Percentiles rank a stretch among this genome's conserved stretches.
phyloP scores from a whole-genome alignment of 2,888 invertebrate species.

The Choristoneura rosaceana region DNA sequence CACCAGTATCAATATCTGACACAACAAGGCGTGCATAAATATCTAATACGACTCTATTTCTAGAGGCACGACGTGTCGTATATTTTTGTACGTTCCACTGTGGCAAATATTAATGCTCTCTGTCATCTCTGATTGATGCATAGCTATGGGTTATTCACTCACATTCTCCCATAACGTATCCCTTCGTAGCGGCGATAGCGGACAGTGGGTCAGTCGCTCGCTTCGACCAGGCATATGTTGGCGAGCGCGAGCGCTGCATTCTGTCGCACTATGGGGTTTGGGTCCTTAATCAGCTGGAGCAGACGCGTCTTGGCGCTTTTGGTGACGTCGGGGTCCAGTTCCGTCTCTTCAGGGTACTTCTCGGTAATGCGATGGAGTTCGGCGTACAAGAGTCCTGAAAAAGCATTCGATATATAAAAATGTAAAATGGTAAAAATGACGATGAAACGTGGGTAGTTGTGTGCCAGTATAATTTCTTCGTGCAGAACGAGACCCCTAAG shows the following conservation, averaged over 20 bases:
- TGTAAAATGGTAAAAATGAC: not conserved
- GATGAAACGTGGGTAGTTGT: too few species aligned
- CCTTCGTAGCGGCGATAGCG: not conserved
- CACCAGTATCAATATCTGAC: too few species aligned
- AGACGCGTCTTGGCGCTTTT: slow-evolving; percentile 74
- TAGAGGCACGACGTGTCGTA: too few species aligned
- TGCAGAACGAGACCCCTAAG: too few species aligned
- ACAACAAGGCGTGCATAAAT: too few species aligned
- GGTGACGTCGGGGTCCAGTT: slow-evolving; percentile 69
- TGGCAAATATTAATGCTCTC: too few species aligned
- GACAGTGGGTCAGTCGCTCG: slow-evolving; percentile 39
- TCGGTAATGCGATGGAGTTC: slow-evolving; percentile 70
- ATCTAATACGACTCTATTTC: too few species aligned
- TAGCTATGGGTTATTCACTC: not conserved
- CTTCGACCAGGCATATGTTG: slow-evolving; percentile 66
- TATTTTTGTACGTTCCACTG: too few species aligned
- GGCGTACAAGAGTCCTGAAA: slow-evolving; percentile 70
- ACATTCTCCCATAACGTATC: not conserved
- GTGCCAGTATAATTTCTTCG: too few species aligned
- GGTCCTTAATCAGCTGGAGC: slow-evolving; percentile 84
- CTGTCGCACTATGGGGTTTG: slow-evolving; percentile 82
- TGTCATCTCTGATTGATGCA: too few species aligned
- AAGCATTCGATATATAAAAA: not conserved
- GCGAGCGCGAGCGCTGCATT: slow-evolving; percentile 86
- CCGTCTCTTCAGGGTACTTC: slow-evolving; percentile 60